Base-by-base conservation (phyloP, 2,113 vertebrate genomes). In the Nansenia antarctica region DNA sequence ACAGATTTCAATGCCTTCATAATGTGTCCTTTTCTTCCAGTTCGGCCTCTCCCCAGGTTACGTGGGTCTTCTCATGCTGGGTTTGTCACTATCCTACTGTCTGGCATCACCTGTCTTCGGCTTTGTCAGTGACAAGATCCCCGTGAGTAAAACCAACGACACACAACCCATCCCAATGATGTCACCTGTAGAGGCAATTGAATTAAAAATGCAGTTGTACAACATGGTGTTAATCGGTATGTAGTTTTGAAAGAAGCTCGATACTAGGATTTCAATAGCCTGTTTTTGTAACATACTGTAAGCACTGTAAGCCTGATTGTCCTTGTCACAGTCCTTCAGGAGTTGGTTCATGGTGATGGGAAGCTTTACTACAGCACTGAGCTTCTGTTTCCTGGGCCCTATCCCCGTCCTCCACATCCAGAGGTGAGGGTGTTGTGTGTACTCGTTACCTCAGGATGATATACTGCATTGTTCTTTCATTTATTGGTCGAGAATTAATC, bases 61-160 rank as follows among this genome's bases (percentile, higher is more conserved):
- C 3, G 96, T 99, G 73, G 96, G 98, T 31, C 89, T 99, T 64
- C 92, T 98, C 29, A 95, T 97, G 88, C 92, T 99, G 0, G 95
- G 94, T 14, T 76, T 98, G 42, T 92, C 95, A 0, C 71, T 98
- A 5, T 93, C 93, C 0, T 99, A 99, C 18, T 82, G 93, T 1
- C 74, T 96, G 55, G 93, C 91, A 24, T 98, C 98, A 7, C 98
- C 98, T 0, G 55, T 98, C 0, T 82, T 98, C 1, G 98, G 97
- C 3, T 79, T 94, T 2, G 54, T 96, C 29, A 95, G 94, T 1
- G 96, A 99, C 82, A 96, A 92, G 88, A 90, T 88, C 73, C 96
- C 96, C 0, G 98, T 99, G 86, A 85, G 96, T 95, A 70, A 18
- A 12, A 37, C 61, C 9, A 29, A 74, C 31, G 18, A 42, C 39